Percentiles rank a stretch among this genome's conserved stretches.
Conservation (phyloP, 1,140 invertebrate genomes). For the Eriocheir sinensis region DNA sequence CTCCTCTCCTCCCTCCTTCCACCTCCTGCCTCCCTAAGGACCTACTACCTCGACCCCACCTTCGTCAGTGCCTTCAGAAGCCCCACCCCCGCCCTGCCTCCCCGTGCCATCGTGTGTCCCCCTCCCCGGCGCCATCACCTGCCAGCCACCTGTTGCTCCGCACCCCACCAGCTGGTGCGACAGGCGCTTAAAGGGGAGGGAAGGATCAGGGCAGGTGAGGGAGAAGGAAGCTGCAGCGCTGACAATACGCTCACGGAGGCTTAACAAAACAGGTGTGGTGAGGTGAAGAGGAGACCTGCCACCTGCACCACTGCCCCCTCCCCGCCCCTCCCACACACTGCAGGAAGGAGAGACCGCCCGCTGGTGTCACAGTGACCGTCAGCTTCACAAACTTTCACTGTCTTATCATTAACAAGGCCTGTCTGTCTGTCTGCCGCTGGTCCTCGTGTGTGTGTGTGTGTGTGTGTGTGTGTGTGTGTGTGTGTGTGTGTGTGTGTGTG, state of each 20-base stretch:
- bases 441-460: slow-evolving; percentile 58
- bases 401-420: background rate
- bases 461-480: slow-evolving; percentile 57
- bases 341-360: background rate
- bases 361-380: background rate
- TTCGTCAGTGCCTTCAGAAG: background rate
- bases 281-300: background rate
- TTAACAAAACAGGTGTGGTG: background rate
- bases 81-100: background rate
- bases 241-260: background rate
- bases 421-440: background rate
- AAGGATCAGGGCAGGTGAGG: background rate
- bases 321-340: background rate
- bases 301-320: background rate
- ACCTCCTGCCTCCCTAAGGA: background rate
- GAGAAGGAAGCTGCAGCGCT: background rate
- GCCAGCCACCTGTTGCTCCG: background rate
- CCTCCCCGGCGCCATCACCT: background rate
- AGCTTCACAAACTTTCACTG: background rate
- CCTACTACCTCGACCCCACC: background rate
- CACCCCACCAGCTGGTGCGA: background rate
- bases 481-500: slow-evolving; percentile 42
- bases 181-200: background rate
- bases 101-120: background rate
- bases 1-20: slow-evolving; percentile 1